Evolutionary conservation across 1,140 invertebrate species (phyloP), one percentile per base, ranked within the genome.

Genomic region (Oryzaephilus surinamensis): DNA sequence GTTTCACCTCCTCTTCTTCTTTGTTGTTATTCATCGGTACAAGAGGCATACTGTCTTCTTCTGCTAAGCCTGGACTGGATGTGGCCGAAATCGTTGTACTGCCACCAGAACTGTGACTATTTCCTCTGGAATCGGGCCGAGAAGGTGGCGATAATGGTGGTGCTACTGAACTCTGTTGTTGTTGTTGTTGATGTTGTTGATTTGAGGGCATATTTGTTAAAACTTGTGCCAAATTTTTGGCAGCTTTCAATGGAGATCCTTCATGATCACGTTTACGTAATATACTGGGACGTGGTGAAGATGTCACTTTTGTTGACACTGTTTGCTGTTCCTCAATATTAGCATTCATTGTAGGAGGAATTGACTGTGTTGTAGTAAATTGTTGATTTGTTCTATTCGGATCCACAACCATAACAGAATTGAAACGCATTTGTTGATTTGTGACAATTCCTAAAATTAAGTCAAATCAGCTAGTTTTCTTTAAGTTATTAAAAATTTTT

Each of bases 11-110:
- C 37, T 54, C 56, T 33, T 57, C 54, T 21, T 56, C 48, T 32
- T 51, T 40, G 29, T 61, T 52, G n/a, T 13, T 57, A 38, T 54
- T 60, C 44, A 45, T 56, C 16, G 42, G 50, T 27, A 41, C 48
- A 68, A 57, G 41, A 63, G 69, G 54, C 45, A 65, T 54, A 63
- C 74, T 54, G 64, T 74, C 62, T 35, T 75, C 71, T 43, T 83
- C 81, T 21, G 78, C 76, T 16, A 76, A 64, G 4, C 71, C 78
- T 2, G 80, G 79, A 20, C 79, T 81, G 0, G 79, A 81, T n/a
- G 80, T 82, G 0, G 81, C 81, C 1, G 80, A 84, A 1, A 84
- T 75, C 1, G 81, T 84, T 0, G 81, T 82, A 0, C 79, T 83
- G n/a, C 81, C 81, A 58, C 60, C 29, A 48, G 71, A 64, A 61